Conservation (phyloP, 2,797 vertebrate species). For the Naso thynnoides region DNA sequence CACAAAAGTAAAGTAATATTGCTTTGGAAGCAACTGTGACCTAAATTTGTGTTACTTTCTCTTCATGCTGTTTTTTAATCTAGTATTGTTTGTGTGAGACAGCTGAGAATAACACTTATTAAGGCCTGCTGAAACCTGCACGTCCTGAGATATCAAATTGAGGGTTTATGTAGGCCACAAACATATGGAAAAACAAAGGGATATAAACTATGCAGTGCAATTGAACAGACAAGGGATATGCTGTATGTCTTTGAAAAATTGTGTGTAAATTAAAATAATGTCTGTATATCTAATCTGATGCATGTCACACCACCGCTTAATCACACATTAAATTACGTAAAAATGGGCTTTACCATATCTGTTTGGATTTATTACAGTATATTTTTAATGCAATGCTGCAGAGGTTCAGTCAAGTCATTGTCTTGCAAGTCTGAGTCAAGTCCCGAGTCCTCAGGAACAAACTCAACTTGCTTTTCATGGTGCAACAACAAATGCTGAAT, state of each 20-base stretch:
- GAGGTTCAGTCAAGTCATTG: no score
- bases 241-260: background rate
- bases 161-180: background rate
- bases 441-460: no score
- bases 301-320: background rate
- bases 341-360: no score
- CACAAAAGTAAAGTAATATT: constrained; percentile 31
- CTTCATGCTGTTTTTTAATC: constrained; percentile 1
- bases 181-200: background rate
- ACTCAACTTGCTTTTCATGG: no score
- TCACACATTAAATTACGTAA: background rate
- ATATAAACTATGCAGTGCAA: background rate
- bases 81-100: background rate
- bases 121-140: background rate
- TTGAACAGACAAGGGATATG: background rate
- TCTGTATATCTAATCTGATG: background rate
- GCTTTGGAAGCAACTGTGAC: constrained; percentile 23
- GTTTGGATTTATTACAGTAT: no score
- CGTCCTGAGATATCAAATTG: background rate
- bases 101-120: background rate
- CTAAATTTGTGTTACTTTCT: background rate
- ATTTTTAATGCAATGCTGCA: no score
- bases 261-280: background rate
- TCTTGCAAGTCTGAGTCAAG: no score
- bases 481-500: no score